Conservation (phyloP, 35 echinoderm and acorn worm genomes). For the Apostichopus californicus region DNA sequence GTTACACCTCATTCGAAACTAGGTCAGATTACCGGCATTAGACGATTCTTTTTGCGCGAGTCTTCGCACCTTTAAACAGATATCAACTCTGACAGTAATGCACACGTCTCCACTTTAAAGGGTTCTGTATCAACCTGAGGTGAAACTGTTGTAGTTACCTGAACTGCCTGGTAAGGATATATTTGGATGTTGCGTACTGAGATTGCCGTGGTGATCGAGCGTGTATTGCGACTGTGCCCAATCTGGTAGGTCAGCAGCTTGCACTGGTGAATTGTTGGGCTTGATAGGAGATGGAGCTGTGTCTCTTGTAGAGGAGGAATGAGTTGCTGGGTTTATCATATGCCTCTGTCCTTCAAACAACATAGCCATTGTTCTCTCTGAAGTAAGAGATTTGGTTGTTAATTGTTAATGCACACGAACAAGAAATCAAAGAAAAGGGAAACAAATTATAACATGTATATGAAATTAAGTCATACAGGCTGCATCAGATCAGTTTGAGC, state of each 20-base stretch:
- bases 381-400: background rate
- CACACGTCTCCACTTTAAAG: too few relatives aligned
- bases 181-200: slow-evolving; percentile 43
- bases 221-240: slow-evolving; percentile 42
- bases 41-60: too few relatives aligned
- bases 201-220: slow-evolving; percentile 5
- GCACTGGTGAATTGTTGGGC: background rate
- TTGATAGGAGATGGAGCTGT: slow-evolving; percentile 33
- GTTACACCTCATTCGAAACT: too few relatives aligned
- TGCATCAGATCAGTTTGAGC: background rate
- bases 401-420: background rate
- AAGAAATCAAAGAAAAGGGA: too few relatives aligned
- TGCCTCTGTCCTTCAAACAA: slow-evolving; percentile 16
- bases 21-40: too few relatives aligned
- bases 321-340: background rate
- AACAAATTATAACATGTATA: background rate
- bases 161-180: background rate
- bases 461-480: background rate
- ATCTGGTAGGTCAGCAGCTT: background rate
- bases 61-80: too few relatives aligned
- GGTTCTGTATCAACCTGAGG: too few relatives aligned
- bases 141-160: background rate
- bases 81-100: too few relatives aligned
- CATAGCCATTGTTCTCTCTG: slow-evolving; percentile 27
- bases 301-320: slow-evolving; percentile 13